Evolutionary conservation across 2,888 invertebrate species (phyloP), one percentile per base, ranked within the genome.

Genomic region (Parascotia fuliginaria): DNA sequence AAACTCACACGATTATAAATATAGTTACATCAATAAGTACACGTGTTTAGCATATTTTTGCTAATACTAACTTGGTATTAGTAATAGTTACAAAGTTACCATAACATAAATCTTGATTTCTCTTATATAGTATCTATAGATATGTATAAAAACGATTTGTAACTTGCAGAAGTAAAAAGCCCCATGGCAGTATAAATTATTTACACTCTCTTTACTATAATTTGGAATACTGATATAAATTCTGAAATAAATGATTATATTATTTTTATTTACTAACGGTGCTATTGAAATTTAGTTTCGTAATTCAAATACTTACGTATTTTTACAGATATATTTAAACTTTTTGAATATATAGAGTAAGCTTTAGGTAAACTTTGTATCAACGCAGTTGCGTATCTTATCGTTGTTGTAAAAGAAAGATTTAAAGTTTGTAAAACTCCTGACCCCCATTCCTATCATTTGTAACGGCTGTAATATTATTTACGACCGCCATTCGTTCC

Each of bases 271-370:
- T n/a, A n/a, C n/a, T n/a, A n/a, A n/a, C n/a, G n/a, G n/a, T n/a
- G 9, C 27, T 22, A 62, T 31, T 27, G 31, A 62, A 65, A 22
- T 65, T 65, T 24, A 19, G 22, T 40, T 34, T 51, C 38, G 12
- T 11, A 38, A 14, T 38, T 39, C 15, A 50, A 55, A 56, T 47
- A 55, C 39, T 32, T 49, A 11, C 19, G 19, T 19, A 22, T n/a
- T 48, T 27, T n/a, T 31, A 37, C 39, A 42, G 42, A 46, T 39
- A 38, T 38, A 37, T 34, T 6, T 42, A n/a, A 59, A 63, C 42
- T 67, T 67, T 57, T 65, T 57, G 60, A 60, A 65, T 60, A 63
- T 42, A 67, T 49, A 56, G 63, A 65, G 55, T 67, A 57, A 65
- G 64, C 50, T 67, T 53, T 15, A 27, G 3, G 9, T 11, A 43